Conservation (phyloP, 2,113 vertebrate species). For the Daboia siamensis region DNA sequence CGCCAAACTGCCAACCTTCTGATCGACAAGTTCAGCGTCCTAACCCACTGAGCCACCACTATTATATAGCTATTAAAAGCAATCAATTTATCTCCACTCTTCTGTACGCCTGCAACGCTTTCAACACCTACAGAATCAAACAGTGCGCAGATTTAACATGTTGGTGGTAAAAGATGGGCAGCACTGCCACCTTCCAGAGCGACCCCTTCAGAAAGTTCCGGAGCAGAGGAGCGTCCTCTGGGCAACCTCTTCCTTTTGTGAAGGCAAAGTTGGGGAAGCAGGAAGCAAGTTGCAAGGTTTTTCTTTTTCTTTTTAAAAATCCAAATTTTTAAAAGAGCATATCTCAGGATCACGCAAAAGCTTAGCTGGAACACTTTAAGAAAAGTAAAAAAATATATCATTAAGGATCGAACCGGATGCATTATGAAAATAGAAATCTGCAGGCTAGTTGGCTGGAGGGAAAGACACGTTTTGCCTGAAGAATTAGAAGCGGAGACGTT, state of each 20-base stretch:
- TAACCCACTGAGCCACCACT: no score
- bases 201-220: not conserved
- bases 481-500: not conserved
- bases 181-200: not conserved
- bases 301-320: not conserved
- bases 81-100: not conserved
- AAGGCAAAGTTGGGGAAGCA: not conserved
- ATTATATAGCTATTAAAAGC: not conserved
- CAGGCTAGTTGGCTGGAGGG: not conserved
- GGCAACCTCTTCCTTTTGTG: not conserved
- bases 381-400: not conserved
- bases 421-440: not conserved
- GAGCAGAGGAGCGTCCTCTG: not conserved
- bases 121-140: not conserved
- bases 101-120: not conserved
- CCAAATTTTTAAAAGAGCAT: not conserved
- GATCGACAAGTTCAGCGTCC: no score
- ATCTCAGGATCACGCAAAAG: not conserved
- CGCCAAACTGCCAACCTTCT: no score
- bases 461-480: not conserved
- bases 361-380: not conserved
- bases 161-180: not conserved
- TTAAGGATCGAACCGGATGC: not conserved
- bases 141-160: not conserved
- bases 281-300: slow-evolving; percentile 17